Evolutionary conservation across 2,888 invertebrate species (phyloP).

Genomic region (Xanthia icteritia): DNA sequence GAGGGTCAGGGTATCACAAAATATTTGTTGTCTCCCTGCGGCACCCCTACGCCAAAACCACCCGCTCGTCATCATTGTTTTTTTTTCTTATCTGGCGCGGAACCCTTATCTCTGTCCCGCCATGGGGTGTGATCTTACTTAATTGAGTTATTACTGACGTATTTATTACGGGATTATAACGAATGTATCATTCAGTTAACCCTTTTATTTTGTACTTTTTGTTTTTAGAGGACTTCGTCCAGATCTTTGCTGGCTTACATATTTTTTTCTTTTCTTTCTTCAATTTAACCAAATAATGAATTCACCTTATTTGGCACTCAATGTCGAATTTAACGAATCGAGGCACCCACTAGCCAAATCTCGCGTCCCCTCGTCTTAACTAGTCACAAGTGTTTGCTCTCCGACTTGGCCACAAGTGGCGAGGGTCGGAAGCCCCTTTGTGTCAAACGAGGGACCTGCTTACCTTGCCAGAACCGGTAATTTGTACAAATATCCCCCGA

Average conservation of each 20-base stretch:
- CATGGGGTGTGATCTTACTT: conserved; percentile 82
- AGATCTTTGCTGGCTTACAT: no score
- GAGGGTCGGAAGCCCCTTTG: conserved; percentile 81
- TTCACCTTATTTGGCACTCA: conserved; percentile 39
- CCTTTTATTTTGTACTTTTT: conserved; percentile 42
- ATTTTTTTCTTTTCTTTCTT: not conserved
- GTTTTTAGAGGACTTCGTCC: not conserved
- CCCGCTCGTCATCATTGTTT: conserved; percentile 79
- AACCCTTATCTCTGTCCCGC: conserved; percentile 74
- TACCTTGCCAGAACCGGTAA: conserved; percentile 80
- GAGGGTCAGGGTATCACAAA: conserved; percentile 80
- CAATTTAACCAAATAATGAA: conserved; percentile 19
- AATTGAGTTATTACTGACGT: conserved; percentile 88
- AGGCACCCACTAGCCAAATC: conserved; percentile 73
- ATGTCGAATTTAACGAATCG: conserved; percentile 57
- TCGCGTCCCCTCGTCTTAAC: conserved; percentile 72
- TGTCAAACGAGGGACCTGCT: conserved; percentile 75
- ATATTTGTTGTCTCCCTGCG: conserved; percentile 75
- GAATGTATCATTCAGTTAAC: conserved; percentile 58
- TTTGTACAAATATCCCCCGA: conserved; percentile 79
- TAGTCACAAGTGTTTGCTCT: conserved; percentile 82
- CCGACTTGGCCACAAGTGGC: conserved; percentile 80
- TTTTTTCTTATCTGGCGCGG: conserved; percentile 77
- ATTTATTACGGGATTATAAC: conserved; percentile 81
- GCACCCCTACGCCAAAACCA: conserved; percentile 71